phyloP scores from a whole-genome alignment of 2,888 invertebrate genomes.

The Brachypterus glaber region DNA sequence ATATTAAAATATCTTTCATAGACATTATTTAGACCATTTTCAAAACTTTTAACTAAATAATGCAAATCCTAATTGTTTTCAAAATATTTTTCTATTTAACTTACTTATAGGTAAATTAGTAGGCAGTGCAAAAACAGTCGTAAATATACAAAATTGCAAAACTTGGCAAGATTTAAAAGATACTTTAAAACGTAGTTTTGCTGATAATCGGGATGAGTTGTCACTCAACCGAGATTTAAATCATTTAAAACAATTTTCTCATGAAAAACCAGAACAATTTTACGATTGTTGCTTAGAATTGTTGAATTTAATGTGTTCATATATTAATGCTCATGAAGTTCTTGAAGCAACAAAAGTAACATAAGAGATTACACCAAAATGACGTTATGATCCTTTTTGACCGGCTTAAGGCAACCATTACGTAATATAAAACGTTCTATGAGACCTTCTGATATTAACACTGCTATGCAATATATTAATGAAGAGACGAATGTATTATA shows the following conservation, averaged over 20 bases:
- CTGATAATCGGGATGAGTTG: slow-evolving; percentile 18
- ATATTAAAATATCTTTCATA: too few species aligned
- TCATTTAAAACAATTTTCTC: slow-evolving; percentile 14
- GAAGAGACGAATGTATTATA: slow-evolving; percentile 12
- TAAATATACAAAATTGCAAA: slow-evolving; percentile 12
- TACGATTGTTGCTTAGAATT: slow-evolving; percentile 13
- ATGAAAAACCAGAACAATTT: slow-evolving; percentile 18
- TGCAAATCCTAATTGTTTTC: slow-evolving; percentile 10
- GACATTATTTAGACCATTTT: too few species aligned
- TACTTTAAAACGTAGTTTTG: slow-evolving; percentile 11
- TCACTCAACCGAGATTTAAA: slow-evolving; percentile 18
- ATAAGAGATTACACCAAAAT: slow-evolving; percentile 12
- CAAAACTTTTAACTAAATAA: slow-evolving; percentile 9
- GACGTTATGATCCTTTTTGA: slow-evolving; percentile 11
- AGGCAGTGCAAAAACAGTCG: slow-evolving; percentile 10
- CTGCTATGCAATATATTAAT: slow-evolving; percentile 10
- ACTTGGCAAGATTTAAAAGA: slow-evolving; percentile 10
- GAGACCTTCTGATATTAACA: slow-evolving; percentile 9
- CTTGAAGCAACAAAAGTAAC: slow-evolving; percentile 7
- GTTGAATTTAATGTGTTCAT: slow-evolving; percentile 13
- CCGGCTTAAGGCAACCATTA: slow-evolving; percentile 13
- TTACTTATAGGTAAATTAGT: slow-evolving; percentile 11
- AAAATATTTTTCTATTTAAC: slow-evolving; percentile 14
- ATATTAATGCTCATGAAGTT: slow-evolving; percentile 11
- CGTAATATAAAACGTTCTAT: slow-evolving; percentile 13